phyloP scores from a whole-genome alignment of 2,113 vertebrate species.

The Archocentrus centrarchus region DNA sequence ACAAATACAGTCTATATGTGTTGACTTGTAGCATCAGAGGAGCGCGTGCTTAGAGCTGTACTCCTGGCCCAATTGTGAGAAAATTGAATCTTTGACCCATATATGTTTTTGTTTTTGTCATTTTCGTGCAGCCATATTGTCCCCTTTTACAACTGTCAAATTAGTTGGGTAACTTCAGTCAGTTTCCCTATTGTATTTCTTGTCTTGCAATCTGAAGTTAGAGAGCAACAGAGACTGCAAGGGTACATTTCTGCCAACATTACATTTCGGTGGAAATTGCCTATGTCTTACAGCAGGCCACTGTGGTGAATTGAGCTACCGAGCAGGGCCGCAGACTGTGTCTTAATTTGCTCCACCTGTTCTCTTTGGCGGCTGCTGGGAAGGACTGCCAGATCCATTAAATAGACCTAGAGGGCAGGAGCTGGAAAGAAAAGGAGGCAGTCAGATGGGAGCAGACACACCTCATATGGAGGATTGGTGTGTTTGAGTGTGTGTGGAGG shows the following conservation, averaged over 20 bases:
- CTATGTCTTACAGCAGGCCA: constrained; percentile 73
- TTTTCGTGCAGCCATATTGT: constrained; percentile 40
- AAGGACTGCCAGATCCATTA: constrained; percentile 88
- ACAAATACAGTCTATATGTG: constrained; percentile 37
- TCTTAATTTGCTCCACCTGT: constrained; percentile 85
- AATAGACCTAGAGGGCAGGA: constrained; percentile 81
- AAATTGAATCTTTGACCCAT: constrained; percentile 45
- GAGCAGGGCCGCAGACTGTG: constrained; percentile 75
- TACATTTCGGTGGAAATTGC: constrained; percentile 78
- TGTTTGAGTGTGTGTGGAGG: constrained; percentile 44
- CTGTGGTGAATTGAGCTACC: constrained; percentile 73
- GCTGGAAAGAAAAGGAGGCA: constrained; percentile 64
- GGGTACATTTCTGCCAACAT: constrained; percentile 67
- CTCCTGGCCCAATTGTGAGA: neutral
- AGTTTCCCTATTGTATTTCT: constrained; percentile 61
- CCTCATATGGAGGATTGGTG: constrained; percentile 64
- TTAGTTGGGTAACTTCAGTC: constrained; percentile 65
- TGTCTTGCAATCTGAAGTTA: constrained; percentile 69
- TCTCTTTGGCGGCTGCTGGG: constrained; percentile 75
- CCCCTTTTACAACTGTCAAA: constrained; percentile 64
- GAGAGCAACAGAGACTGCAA: constrained; percentile 61
- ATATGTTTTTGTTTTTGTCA: constrained; percentile 39
- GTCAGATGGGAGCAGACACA: constrained; percentile 76
- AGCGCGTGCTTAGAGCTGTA: constrained; percentile 9
- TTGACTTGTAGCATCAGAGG: constrained; percentile 14